phyloP scores from a whole-genome alignment of 1,140 invertebrate genomes.

The Mactra quadrangularis region DNA sequence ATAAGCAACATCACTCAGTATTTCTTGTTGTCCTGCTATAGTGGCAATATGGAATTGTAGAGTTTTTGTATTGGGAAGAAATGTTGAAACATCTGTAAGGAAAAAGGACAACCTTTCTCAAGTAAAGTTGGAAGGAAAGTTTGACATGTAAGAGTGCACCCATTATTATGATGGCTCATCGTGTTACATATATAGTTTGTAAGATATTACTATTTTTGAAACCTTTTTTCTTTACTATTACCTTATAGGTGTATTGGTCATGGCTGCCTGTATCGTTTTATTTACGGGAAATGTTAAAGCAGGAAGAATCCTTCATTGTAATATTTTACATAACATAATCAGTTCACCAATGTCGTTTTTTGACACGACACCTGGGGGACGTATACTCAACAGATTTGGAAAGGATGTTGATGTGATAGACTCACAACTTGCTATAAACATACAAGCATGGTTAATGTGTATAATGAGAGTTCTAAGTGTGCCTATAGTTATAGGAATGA shows the following conservation, averaged over 20 bases:
- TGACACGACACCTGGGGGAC: constrained; percentile 84
- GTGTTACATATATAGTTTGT: too few relatives aligned
- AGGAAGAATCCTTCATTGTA: constrained; percentile 75
- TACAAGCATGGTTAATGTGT: constrained; percentile 70
- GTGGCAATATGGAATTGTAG: too few relatives aligned
- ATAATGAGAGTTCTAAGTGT: constrained; percentile 90
- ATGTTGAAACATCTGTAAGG: too few relatives aligned
- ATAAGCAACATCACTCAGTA: too few relatives aligned
- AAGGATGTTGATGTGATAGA: constrained; percentile 85
- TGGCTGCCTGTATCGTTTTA: constrained; percentile 62
- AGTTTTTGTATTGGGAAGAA: too few relatives aligned
- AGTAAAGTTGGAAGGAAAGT: too few relatives aligned
- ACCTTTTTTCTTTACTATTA: too few relatives aligned
- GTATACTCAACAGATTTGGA: constrained; percentile 89
- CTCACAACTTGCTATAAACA: constrained; percentile 67
- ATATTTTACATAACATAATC: constrained; percentile 85
- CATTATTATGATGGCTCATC: too few relatives aligned
- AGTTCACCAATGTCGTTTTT: constrained; percentile 90
- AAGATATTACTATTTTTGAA: too few relatives aligned
- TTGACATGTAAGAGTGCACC: too few relatives aligned
- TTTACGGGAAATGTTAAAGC: constrained; percentile 78
- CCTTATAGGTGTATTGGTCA: constrained; percentile 91
- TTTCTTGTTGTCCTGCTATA: too few relatives aligned
- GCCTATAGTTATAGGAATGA: constrained; percentile 94
- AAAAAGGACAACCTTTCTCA: too few relatives aligned